phyloP scores from a whole-genome alignment of 2,113 vertebrate genomes.

The Passer domesticus region DNA sequence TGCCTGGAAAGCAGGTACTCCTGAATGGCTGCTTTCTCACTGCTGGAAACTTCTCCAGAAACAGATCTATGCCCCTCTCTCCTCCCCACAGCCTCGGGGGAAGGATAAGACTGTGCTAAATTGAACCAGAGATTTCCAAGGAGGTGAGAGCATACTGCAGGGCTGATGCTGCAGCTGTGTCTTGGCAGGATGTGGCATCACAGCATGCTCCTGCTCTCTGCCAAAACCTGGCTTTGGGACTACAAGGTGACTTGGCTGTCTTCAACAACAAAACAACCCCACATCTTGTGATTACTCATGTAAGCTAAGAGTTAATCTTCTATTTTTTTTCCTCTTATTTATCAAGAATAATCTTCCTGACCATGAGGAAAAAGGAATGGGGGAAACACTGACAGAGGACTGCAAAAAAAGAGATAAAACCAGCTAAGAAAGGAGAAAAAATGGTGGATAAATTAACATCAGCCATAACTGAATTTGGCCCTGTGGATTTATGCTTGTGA shows the following conservation, averaged over 20 bases:
- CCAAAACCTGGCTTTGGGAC: not conserved
- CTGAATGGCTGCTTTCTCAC: fast-evolving
- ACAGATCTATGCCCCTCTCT: not conserved
- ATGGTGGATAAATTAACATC: not conserved
- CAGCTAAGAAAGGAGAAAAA: not conserved
- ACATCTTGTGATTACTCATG: not conserved
- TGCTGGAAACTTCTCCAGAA: not conserved
- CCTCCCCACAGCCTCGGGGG: not conserved
- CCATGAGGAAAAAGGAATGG: not conserved
- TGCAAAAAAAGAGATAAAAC: not conserved
- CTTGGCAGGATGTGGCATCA: not conserved
- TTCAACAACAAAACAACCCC: not conserved
- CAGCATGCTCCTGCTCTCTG: not conserved
- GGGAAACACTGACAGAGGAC: not conserved
- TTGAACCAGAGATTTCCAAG: fast-evolving
- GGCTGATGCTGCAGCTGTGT: not conserved
- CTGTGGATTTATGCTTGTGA: not conserved
- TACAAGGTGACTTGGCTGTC: not conserved
- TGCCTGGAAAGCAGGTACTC: not conserved
- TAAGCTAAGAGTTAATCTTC: not conserved
- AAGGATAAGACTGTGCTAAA: not conserved
- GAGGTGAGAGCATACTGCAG: not conserved
- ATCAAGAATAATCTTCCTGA: not conserved
- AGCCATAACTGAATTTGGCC: not conserved
- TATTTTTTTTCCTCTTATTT: not conserved